phyloP scores from a whole-genome alignment of 1,140 invertebrate genomes.

The Drosophila albomicans region DNA sequence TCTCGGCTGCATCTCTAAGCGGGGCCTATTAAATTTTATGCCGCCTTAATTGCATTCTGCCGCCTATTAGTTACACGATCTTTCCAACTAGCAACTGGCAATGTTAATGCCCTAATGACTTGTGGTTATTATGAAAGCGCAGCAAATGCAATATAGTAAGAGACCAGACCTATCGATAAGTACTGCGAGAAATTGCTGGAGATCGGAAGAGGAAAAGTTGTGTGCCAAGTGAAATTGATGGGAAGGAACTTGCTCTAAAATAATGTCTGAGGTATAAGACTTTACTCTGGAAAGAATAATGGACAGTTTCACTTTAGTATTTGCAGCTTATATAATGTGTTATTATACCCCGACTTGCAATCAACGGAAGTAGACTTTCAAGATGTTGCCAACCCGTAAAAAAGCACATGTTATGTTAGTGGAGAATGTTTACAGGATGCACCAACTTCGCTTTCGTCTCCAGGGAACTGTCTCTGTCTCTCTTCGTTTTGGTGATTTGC shows the following conservation, averaged over 20 bases:
- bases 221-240: not conserved
- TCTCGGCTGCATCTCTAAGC: slow-evolving; percentile 36
- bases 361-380: slow-evolving; percentile 5
- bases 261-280: too few species aligned
- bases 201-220: slow-evolving; percentile 29
- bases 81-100: not conserved
- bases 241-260: not conserved
- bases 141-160: slow-evolving; percentile 40
- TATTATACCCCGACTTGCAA: not conserved
- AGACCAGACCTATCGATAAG: slow-evolving; percentile 3
- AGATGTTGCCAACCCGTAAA: slow-evolving; percentile 1
- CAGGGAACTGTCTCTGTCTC: not conserved
- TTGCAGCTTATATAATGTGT: not conserved
- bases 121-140: slow-evolving; percentile 10
- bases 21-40: slow-evolving; percentile 55
- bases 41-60: slow-evolving; percentile 41
- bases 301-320: not conserved
- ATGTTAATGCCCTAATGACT: slow-evolving; percentile 2
- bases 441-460: slow-evolving; percentile 2
- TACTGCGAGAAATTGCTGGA: slow-evolving; percentile 3
- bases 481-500: slow-evolving; percentile 49
- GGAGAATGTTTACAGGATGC: slow-evolving; percentile 9
- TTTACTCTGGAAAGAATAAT: not conserved
- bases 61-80: slow-evolving; percentile 28
- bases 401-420: slow-evolving; percentile 5